Base-by-base conservation (phyloP, 37 sponge, comb jelly and placozoan species). In the Mnemiopsis leidyi region DNA sequence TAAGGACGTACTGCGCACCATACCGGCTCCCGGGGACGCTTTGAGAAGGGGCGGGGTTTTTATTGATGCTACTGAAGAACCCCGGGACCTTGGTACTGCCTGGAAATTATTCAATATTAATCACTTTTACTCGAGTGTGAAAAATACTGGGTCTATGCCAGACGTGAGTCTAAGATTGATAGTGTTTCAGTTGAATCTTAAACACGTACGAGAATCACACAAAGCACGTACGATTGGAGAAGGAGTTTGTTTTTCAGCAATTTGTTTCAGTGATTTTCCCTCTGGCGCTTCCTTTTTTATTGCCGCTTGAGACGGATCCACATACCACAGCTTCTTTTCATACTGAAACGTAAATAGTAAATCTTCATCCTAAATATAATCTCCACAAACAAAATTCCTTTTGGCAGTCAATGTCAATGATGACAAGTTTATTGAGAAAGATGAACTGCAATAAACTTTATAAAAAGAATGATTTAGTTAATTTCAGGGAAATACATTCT, bases 251-350 rank as follows among this genome's bases (percentile, higher is more conserved):
- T 85, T 85, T 28, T 28, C 90, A 39, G 90, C 90, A 2, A 85
- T 85, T 33, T 85, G 90, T 39, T 85, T 85, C 25, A 85, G 48
- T 1, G 90, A 85, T 26, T 39, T 85, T 7, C 61, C 29, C 23
- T 85, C 90, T 5, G 36, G 36, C 36, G 24, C 9, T 39, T 85
- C 90, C 39, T 28, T 33, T 23, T 33, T 36, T 0, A 33, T 18
- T 3, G 35, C 61, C 24, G 90, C 90, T 37, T 40, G 40, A 9
- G 90, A 85, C 61, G 90, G 90, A 28, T 85, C 90, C 29, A 85
- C 90, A 85, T 85, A 85, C 90, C 90, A 85, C 90, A 85, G 61
- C 90, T 85, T 85, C 90, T 85, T 85, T 26, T 85, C 90, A 26
- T 85, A 85, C 90, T 71, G 30, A 71, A 71, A 28, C n/a, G 7